Evolutionary conservation across 2,113 vertebrate species (phyloP).

Genomic region (Eretmochelys imbricata): DNA sequence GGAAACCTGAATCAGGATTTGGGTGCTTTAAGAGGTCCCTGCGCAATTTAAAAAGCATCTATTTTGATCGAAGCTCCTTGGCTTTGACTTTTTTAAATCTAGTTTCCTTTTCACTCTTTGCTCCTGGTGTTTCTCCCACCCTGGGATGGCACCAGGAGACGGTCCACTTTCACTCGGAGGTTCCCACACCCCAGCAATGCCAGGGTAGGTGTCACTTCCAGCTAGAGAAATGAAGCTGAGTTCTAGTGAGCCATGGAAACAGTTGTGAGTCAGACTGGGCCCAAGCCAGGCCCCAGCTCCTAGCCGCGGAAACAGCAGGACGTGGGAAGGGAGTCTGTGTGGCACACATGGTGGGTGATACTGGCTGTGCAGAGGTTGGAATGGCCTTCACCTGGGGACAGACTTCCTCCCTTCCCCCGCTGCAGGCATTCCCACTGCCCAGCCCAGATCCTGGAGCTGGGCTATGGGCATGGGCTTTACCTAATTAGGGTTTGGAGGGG

Average conservation of each 20-base stretch:
- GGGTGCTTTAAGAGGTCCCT: slow-evolving; percentile 52
- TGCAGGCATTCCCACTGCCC: neutral
- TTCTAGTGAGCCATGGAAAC: neutral
- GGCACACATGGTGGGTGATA: neutral
- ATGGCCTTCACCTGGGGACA: neutral
- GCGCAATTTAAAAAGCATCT: slow-evolving; percentile 22
- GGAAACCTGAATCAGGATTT: neutral
- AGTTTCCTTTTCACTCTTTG: neutral
- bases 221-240: neutral
- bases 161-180: neutral
- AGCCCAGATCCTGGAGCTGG: neutral
- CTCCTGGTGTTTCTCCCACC: neutral
- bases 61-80: slow-evolving; percentile 50
- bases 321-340: neutral
- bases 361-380: neutral
- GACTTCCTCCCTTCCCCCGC: neutral
- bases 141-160: neutral
- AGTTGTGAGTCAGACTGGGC: neutral
- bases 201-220: neutral
- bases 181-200: neutral
- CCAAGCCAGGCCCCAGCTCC: neutral
- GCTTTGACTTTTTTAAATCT: neutral
- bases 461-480: neutral
- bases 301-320: neutral
- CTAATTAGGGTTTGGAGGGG: neutral